Evolutionary conservation across 2,797 vertebrate genomes (phyloP).

Genomic region (Gymnocypris eckloni): DNA sequence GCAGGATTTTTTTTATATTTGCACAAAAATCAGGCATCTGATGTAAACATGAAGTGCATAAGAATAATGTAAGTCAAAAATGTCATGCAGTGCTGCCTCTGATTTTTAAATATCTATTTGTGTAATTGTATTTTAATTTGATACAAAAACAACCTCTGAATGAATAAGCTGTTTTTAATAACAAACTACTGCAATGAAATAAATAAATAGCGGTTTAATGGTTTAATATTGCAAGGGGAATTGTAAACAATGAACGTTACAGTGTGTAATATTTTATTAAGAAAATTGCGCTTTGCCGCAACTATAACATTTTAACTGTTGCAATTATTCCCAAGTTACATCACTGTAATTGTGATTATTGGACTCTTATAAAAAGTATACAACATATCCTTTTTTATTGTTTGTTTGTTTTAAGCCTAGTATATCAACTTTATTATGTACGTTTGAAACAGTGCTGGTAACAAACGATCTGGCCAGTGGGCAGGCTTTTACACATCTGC

Average conservation of each 20-base stretch:
- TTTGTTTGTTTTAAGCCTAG: neutral
- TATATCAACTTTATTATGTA: neutral
- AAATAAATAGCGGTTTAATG: neutral
- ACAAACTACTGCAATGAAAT: neutral
- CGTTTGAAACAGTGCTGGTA: neutral
- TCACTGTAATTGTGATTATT: neutral
- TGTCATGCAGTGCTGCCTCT: neutral
- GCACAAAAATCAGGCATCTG: neutral
- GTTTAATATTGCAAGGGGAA: neutral
- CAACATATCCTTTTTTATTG: neutral
- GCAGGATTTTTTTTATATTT: neutral
- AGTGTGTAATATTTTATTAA: neutral
- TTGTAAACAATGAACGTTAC: neutral
- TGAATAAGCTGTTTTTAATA: neutral
- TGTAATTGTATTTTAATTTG: neutral
- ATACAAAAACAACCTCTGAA: neutral
- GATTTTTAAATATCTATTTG: neutral
- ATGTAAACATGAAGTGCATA: neutral
- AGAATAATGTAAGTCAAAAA: neutral
- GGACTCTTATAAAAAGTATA: neutral
- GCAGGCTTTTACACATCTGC: slow-evolving; percentile 39
- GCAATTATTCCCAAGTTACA: slow-evolving; percentile 1
- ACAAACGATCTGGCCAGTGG: slow-evolving; percentile 22
- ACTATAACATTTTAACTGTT: neutral
- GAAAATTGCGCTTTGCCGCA: neutral